Evolutionary conservation across 2,113 vertebrate species (phyloP), one percentile per base, ranked within the genome.

Genomic region (Antidorcas marsupialis): DNA sequence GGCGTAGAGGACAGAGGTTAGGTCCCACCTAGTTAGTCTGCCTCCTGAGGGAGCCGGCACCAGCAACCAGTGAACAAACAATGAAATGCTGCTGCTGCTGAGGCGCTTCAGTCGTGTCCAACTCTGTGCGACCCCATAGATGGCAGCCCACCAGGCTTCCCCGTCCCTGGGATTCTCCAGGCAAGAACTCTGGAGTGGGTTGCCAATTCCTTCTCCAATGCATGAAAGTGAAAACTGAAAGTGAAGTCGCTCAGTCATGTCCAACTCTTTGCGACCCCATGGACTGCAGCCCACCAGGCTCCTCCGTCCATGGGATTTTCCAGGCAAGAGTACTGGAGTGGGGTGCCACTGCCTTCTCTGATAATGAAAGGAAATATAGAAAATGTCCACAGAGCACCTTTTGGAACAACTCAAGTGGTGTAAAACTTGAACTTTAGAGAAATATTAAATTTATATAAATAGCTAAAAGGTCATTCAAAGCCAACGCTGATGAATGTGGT

Each of bases 361-460:
- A 60, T 5, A 64, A 30, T 23, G 28, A 88, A 28, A 91, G 14
- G 74, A 95, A 91, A 91, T 25, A 94, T 0, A 89, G 28, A 91
- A 91, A 76, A n/a, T 39, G 60, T 82, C 53, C 45, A 84, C 30
- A 85, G 3, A 91, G 43, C 27, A 45, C 27, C n/a, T 94, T 95
- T 84, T 36, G 90, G 43, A 92, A 95, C 47, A 90, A 84, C 28
- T 90, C 52, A 64, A 89, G 7, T n/a, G 45, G 19, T n/a, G 25
- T 30, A 95, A 97, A 93, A 92, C 9, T 47, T 81, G 33, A 52
- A 57, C 52, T 87, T 79, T 33, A 76, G 45, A 82, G 62, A 53
- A 95, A 95, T 97, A 89, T 55, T 50, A 95, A 39, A 71, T 82
- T n/a, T 89, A 2, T 88, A 52, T 60, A 57, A 86, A 59, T 59